These are phyloP conservation scores for Proterorhinus semilunaris DNA, from an alignment of 2,113 vertebrate genomes.

Conservation along the genomic window DNA sequence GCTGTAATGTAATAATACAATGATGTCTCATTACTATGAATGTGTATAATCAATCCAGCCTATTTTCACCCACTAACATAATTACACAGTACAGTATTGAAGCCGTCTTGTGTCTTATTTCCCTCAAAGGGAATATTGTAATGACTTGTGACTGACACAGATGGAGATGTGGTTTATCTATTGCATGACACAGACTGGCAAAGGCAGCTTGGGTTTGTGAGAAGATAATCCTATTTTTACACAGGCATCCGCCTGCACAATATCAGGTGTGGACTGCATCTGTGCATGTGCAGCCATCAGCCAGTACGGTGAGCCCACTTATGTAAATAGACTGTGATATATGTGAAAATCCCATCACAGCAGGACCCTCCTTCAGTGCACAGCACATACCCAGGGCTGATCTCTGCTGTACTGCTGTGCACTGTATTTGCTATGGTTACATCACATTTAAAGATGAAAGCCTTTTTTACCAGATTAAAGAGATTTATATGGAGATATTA, in stretches of 20 bases:
- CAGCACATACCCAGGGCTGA: conserved; percentile 24
- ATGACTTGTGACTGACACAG: conserved; percentile 58
- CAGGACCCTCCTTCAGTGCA: conserved; percentile 18
- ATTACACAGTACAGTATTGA: conserved; percentile 56
- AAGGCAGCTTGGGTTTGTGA: conserved; percentile 23
- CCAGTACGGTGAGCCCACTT: conserved; percentile 19
- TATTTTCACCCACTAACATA: conserved; percentile 68
- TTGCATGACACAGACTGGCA: conserved; percentile 8
- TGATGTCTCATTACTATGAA: conserved; percentile 65
- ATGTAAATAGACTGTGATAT: conserved; percentile 28
- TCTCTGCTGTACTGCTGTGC: conserved; percentile 15
- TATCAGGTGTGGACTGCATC: conserved; percentile 27
- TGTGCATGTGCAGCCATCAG: conserved; percentile 27
- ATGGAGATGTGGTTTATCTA: conserved; percentile 43
- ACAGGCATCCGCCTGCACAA: conserved; percentile 22
- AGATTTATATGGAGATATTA: conserved; percentile 28
- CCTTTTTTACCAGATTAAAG: conserved; percentile 25
- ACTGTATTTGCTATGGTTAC: conserved; percentile 35
- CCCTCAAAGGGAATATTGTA: conserved; percentile 48
- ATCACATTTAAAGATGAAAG: conserved; percentile 41
- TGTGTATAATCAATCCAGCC: conserved; percentile 70
- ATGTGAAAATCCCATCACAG: conserved; percentile 37
- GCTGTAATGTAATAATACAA: conserved; percentile 57
- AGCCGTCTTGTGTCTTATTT: conserved; percentile 36
- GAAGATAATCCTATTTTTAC: conserved; percentile 32